These are phyloP conservation scores for Sciaenops ocellatus DNA, from an alignment of 2,797 vertebrate species.

Conservation along the genomic window DNA sequence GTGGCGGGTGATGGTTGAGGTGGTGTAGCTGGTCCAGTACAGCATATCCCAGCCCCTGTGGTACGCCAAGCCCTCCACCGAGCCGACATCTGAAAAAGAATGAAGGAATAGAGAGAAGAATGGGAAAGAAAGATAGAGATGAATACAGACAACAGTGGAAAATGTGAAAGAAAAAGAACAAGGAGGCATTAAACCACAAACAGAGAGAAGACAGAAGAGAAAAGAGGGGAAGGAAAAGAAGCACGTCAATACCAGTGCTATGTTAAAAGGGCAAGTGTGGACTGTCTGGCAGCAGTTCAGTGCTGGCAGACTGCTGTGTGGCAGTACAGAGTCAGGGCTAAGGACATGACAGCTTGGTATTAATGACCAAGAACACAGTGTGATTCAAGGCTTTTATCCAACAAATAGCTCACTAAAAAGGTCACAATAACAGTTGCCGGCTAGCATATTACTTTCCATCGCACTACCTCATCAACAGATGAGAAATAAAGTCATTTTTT, in stretches of 20 bases:
- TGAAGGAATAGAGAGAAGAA: constrained; percentile 31
- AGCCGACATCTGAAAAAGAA: constrained; percentile 91
- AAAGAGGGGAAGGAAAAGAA: constrained; percentile 38
- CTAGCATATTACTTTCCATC: constrained; percentile 63
- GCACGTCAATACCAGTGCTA: constrained; percentile 53
- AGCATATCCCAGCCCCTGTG: constrained; percentile 96
- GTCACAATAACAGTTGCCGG: constrained; percentile 64
- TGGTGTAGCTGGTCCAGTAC: constrained; percentile 98
- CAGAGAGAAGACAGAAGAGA: constrained; percentile 4
- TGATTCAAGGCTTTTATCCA: constrained; percentile 71
- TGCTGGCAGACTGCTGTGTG: constrained; percentile 58
- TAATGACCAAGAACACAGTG: constrained; percentile 69
- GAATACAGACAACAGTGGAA: constrained; percentile 1
- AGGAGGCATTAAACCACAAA: constrained; percentile 13
- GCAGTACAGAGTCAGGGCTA: constrained; percentile 46
- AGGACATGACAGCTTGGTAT: constrained; percentile 68
- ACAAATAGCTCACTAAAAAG: constrained; percentile 72
- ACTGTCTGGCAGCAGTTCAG: constrained; percentile 56
- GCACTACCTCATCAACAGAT: constrained; percentile 62
- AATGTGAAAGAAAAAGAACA: background rate
- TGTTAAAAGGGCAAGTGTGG: constrained; percentile 65
- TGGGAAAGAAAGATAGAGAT: background rate
- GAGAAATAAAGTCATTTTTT: constrained; percentile 51
- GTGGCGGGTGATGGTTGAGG: constrained; percentile 96
- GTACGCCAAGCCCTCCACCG: constrained; percentile 96